A percentile compares a stretch with the other conserved stretches of the same genome.
Conservation (phyloP, 2,113 vertebrate species). For the Tautogolabrus adspersus region DNA sequence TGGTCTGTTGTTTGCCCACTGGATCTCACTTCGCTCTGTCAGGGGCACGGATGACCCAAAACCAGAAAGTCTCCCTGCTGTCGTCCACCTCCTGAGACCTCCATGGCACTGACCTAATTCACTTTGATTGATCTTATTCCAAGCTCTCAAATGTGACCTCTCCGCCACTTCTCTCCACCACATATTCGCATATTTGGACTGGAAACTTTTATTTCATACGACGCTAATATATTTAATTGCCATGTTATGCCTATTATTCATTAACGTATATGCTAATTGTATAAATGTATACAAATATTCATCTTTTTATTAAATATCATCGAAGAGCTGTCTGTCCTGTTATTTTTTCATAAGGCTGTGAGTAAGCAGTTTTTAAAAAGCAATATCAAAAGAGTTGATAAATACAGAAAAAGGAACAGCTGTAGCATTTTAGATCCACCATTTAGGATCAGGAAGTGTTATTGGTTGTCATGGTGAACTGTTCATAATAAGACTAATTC, state of each 20-base stretch:
- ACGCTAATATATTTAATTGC: conserved; percentile 26
- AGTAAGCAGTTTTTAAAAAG: too few species aligned
- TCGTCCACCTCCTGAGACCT: conserved; percentile 71
- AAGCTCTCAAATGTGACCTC: conserved; percentile 73
- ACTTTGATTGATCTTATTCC: conserved; percentile 78
- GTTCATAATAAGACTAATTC: too few species aligned
- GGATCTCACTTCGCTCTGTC: conserved; percentile 65
- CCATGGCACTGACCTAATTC: conserved; percentile 79
- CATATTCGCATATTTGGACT: conserved; percentile 37
- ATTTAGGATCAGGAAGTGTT: too few species aligned
- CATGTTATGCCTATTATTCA: not conserved
- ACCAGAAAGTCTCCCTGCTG: conserved; percentile 67
- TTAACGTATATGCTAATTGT: not conserved
- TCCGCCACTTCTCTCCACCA: conserved; percentile 55
- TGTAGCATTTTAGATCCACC: too few species aligned
- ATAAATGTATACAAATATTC: not conserved
- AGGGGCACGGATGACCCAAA: conserved; percentile 80
- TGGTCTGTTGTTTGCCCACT: conserved; percentile 67
- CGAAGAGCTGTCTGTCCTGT: too few species aligned
- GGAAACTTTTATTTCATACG: conserved; percentile 33
- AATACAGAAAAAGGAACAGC: too few species aligned
- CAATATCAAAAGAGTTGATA: too few species aligned
- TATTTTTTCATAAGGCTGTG: too few species aligned
- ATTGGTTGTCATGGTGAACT: too few species aligned
- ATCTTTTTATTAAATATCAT: too few species aligned